Conservation (phyloP, 2,797 vertebrate genomes). For the Euthynnus affinis region DNA sequence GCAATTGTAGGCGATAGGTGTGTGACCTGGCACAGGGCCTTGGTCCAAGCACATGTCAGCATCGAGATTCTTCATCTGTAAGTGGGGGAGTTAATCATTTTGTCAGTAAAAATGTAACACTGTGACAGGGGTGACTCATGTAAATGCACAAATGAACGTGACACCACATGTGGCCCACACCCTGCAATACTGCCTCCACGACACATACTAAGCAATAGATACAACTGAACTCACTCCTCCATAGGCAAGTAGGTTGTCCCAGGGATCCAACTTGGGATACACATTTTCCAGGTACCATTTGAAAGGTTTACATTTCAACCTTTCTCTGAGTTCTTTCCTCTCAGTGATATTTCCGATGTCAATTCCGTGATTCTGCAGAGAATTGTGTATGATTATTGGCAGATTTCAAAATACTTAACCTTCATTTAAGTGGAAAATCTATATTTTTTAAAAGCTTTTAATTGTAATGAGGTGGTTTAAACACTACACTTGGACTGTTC, state of each 20-base stretch:
- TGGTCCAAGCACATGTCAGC: slow-evolving; percentile 77
- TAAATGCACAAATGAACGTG: background rate
- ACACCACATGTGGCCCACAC: background rate
- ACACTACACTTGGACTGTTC: background rate
- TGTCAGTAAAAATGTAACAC: background rate
- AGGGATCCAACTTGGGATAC: slow-evolving; percentile 79
- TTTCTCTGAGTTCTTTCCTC: slow-evolving; percentile 84
- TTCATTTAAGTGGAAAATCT: too few relatives aligned
- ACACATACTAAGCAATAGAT: background rate
- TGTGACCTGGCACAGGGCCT: slow-evolving; percentile 80
- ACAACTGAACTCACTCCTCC: slow-evolving; percentile 73
- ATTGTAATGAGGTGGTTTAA: background rate
- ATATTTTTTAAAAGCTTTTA: too few relatives aligned
- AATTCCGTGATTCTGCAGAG: slow-evolving; percentile 83
- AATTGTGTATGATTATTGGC: background rate
- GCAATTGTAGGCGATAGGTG: slow-evolving; percentile 75
- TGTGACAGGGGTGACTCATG: background rate
- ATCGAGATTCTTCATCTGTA: slow-evolving; percentile 73
- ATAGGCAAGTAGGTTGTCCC: slow-evolving; percentile 73
- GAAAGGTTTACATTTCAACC: slow-evolving; percentile 88
- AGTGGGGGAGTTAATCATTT: background rate
- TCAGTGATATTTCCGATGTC: slow-evolving; percentile 87
- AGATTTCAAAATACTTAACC: too few relatives aligned
- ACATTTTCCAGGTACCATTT: slow-evolving; percentile 89
- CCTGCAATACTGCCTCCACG: background rate